phyloP scores from a whole-genome alignment of 2,113 vertebrate species.

The Prietella phreatophila region DNA sequence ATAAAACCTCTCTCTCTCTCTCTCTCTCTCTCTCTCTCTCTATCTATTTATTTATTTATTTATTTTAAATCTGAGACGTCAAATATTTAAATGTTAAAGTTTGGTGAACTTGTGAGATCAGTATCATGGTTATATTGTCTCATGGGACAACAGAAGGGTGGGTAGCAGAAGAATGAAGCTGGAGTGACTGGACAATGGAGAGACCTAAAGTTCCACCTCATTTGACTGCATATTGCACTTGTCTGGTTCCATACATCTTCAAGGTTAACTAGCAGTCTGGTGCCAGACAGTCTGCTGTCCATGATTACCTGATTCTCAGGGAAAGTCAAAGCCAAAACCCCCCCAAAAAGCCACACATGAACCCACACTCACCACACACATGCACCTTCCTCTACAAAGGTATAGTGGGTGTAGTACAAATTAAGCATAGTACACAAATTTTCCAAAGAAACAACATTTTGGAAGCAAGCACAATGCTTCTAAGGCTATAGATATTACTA shows the following conservation, averaged over 20 bases:
- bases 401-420: not conserved
- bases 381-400: not conserved
- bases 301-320: constrained; percentile 48
- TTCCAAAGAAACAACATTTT: not conserved
- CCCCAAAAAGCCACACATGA: not conserved
- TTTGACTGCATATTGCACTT: constrained; percentile 46
- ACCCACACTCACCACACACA: not conserved
- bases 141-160: not conserved
- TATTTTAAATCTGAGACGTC: not conserved
- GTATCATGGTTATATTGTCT: constrained; percentile 27
- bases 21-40: too few species aligned
- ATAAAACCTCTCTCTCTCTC: too few species aligned
- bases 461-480: not conserved
- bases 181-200: constrained; percentile 1
- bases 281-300: constrained; percentile 55
- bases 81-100: not conserved
- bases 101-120: constrained; percentile 8
- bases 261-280: constrained; percentile 57
- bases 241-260: constrained; percentile 49
- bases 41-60: too few species aligned
- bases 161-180: constrained; percentile 18
- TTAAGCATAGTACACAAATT: not conserved
- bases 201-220: constrained; percentile 45
- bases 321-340: constrained; percentile 12
- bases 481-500: not conserved